phyloP scores from a whole-genome alignment of 92 coral and sea anemone genomes.

The Epizoanthus illoricatus region DNA sequence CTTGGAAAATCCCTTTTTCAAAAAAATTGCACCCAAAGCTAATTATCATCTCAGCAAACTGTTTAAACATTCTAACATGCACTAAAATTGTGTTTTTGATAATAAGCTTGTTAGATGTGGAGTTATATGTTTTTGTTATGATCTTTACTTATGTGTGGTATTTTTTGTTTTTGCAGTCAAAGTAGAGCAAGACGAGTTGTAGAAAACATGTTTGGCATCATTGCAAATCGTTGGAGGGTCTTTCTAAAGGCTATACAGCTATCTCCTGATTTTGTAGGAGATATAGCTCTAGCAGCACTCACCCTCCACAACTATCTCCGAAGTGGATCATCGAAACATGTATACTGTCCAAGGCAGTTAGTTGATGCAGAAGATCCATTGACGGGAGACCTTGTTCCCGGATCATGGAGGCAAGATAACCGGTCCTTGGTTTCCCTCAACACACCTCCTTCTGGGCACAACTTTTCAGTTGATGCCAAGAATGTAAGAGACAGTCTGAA shows the following conservation, averaged over 20 bases:
- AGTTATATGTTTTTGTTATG: too few relatives aligned
- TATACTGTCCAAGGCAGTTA: slow-evolving; percentile 35
- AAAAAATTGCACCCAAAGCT: too few relatives aligned
- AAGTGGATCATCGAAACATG: slow-evolving; percentile 24
- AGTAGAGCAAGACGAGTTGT: slow-evolving; percentile 39
- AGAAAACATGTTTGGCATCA: slow-evolving; percentile 44
- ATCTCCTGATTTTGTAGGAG: slow-evolving; percentile 33
- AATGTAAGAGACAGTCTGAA: slow-evolving; percentile 26
- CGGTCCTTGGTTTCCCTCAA: slow-evolving; percentile 5
- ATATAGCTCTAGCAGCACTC: slow-evolving; percentile 18
- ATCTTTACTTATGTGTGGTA: not conserved
- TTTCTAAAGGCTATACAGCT: slow-evolving; percentile 4
- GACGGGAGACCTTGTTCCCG: slow-evolving; percentile 31
- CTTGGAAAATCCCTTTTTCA: too few relatives aligned
- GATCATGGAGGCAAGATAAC: slow-evolving; percentile 27
- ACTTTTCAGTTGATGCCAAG: slow-evolving; percentile 31
- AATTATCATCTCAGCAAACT: too few relatives aligned
- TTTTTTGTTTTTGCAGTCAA: slow-evolving; percentile 13
- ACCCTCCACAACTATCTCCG: slow-evolving; percentile 35
- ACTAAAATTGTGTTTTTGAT: too few relatives aligned
- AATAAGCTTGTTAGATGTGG: too few relatives aligned
- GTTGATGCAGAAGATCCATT: slow-evolving; percentile 19
- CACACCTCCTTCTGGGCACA: slow-evolving; percentile 38
- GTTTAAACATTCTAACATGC: too few relatives aligned
- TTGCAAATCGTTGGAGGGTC: slow-evolving; percentile 39